Conservation (phyloP, 1,140 invertebrate species). For the Cydia pomonella region DNA sequence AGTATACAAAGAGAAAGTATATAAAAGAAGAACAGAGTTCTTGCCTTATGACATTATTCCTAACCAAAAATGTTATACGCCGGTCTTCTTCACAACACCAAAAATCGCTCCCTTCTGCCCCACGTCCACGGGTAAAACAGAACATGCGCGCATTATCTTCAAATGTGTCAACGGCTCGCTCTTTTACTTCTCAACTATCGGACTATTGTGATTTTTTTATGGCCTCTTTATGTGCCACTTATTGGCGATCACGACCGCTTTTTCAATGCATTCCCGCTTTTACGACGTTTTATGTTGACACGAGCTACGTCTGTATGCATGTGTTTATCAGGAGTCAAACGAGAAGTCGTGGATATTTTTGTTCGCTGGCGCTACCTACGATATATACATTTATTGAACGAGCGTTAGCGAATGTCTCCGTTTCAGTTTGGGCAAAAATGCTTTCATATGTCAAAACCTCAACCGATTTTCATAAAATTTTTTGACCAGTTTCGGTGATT, state of each 20-base stretch:
- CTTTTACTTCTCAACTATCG: conserved; percentile 54
- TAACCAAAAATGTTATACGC: no score
- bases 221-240: conserved; percentile 36
- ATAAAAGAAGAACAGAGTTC: no score
- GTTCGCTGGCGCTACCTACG: not conserved
- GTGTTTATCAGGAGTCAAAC: conserved; percentile 14
- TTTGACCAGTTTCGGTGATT: no score
- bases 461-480: no score
- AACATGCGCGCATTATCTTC: conserved; percentile 76
- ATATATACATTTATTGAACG: no score
- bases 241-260: conserved; percentile 29
- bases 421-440: no score
- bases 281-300: conserved; percentile 26
- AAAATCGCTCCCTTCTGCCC: not conserved
- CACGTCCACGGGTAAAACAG: conserved; percentile 40
- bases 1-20: no score
- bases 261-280: conserved; percentile 25
- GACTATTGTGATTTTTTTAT: conserved; percentile 54
- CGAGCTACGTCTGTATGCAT: conserved; percentile 5
- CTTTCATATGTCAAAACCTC: no score
- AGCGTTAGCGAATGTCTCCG: no score
- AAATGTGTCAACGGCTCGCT: conserved; percentile 73
- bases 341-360: not conserved
- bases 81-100: no score
- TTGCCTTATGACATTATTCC: no score